A percentile compares a stretch with the other conserved stretches of the same genome.
phyloP scores from a whole-genome alignment of 2,113 vertebrate species.

The Chloebia gouldiae region DNA sequence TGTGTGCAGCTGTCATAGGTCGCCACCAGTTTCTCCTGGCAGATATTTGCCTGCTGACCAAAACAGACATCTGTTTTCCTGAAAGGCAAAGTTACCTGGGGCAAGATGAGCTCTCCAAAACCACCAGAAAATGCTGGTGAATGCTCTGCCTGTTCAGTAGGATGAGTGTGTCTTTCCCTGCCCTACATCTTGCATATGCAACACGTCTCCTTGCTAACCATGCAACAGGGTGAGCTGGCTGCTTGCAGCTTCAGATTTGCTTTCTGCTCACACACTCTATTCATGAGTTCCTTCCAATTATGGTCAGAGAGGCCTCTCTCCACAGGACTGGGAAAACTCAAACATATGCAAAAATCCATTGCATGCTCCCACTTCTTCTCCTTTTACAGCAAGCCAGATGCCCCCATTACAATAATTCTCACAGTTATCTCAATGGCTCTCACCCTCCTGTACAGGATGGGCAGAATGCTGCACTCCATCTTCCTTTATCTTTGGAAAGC shows the following conservation, averaged over 20 bases:
- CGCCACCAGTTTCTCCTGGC: neutral
- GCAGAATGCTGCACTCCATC: constrained; percentile 16
- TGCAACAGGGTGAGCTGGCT: neutral
- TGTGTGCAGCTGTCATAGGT: neutral
- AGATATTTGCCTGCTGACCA: neutral
- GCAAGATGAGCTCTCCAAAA: neutral
- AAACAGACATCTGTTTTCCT: neutral
- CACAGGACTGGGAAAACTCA: neutral
- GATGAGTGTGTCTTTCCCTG: neutral
- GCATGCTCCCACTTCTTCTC: neutral
- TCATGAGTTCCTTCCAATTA: constrained; percentile 15
- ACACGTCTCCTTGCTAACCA: neutral
- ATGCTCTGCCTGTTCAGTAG: neutral
- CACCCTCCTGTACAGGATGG: neutral
- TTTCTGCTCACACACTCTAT: constrained; percentile 30
- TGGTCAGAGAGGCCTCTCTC: neutral
- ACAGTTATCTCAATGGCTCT: neutral
- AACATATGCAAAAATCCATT: neutral
- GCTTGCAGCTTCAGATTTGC: neutral
- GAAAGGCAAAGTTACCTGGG: neutral
- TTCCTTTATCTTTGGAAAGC: constrained; percentile 58
- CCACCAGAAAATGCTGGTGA: neutral
- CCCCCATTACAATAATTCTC: neutral
- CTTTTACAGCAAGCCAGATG: neutral
- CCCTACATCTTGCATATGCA: constrained; percentile 2